phyloP scores from a whole-genome alignment of 2,888 invertebrate species.

The Acanthoscelides obtectus region DNA sequence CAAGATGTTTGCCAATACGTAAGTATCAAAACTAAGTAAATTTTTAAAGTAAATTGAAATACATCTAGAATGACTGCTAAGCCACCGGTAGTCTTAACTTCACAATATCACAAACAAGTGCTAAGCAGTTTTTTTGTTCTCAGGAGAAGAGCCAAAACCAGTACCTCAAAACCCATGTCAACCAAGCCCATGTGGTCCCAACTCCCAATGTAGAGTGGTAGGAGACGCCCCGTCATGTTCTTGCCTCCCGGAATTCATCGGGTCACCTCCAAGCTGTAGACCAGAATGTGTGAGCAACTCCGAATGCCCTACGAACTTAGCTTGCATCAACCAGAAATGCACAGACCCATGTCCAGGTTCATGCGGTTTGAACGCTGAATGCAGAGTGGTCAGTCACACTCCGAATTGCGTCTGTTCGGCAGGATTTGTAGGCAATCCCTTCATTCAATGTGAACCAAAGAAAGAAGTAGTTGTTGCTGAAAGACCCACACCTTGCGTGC shows the following conservation, averaged over 20 bases:
- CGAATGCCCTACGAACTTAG: slow-evolving; percentile 58
- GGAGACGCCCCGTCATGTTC: slow-evolving; percentile 69
- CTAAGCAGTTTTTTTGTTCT: slow-evolving; percentile 12
- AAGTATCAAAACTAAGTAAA: too few species aligned
- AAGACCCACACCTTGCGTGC: slow-evolving; percentile 53
- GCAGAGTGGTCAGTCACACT: slow-evolving; percentile 61
- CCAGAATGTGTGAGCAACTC: slow-evolving; percentile 71
- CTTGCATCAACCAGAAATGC: slow-evolving; percentile 64
- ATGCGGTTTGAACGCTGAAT: slow-evolving; percentile 60
- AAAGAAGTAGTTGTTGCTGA: slow-evolving; percentile 25
- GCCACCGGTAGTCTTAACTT: background rate
- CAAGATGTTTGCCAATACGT: slow-evolving; percentile 52
- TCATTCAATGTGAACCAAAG: slow-evolving; percentile 50
- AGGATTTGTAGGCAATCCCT: slow-evolving; percentile 63
- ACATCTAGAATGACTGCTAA: too few species aligned
- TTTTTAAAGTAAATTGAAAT: too few species aligned
- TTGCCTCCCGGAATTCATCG: slow-evolving; percentile 63
- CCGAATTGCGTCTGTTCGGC: slow-evolving; percentile 58
- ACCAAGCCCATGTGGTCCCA: slow-evolving; percentile 61
- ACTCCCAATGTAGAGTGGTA: slow-evolving; percentile 60
- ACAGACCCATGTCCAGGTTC: slow-evolving; percentile 61
- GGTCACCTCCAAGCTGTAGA: slow-evolving; percentile 70
- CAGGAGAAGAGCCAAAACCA: slow-evolving; percentile 37
- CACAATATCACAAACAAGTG: background rate
- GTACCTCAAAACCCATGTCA: slow-evolving; percentile 51